Evolutionary conservation across 2,888 invertebrate species (phyloP).

Genomic region (Amblyteles armatorius): DNA sequence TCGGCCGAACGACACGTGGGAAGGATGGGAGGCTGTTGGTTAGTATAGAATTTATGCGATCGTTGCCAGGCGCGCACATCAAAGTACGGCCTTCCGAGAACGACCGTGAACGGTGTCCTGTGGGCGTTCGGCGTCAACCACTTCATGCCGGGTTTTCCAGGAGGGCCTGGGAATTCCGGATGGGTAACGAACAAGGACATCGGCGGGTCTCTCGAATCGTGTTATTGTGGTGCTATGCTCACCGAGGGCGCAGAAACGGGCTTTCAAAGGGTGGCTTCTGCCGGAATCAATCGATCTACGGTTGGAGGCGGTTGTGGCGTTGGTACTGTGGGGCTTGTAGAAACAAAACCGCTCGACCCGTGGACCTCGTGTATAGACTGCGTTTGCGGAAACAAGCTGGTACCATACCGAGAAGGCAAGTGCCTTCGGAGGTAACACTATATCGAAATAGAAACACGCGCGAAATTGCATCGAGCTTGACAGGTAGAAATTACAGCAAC

Average conservation of each 20-base stretch:
- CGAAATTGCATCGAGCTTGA: not conserved
- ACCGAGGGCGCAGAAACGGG: slow-evolving; percentile 6
- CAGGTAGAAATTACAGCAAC: too few relatives aligned
- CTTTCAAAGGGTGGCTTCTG: slow-evolving; percentile 13
- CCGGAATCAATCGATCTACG: slow-evolving; percentile 18
- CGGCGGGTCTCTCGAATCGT: slow-evolving; percentile 12
- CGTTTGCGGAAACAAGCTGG: slow-evolving; percentile 33
- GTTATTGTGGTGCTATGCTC: slow-evolving; percentile 6
- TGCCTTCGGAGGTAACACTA: not conserved
- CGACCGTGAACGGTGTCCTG: not conserved
- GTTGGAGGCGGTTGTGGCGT: not conserved
- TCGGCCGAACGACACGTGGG: not conserved
- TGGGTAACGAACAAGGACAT: slow-evolving; percentile 7
- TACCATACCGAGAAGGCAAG: not conserved
- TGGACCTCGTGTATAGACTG: not conserved
- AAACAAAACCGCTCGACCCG: slow-evolving; percentile 3
- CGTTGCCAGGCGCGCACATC: not conserved
- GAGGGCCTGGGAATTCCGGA: not conserved
- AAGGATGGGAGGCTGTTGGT: not conserved
- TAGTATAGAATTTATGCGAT: not conserved
- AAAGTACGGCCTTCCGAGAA: not conserved
- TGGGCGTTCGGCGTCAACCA: slow-evolving; percentile 8
- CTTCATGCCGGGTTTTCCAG: slow-evolving; percentile 7
- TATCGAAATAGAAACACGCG: not conserved
- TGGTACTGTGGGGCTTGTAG: not conserved